Conservation (phyloP, 1,140 invertebrate genomes). For the Drosophila pruinosa region DNA sequence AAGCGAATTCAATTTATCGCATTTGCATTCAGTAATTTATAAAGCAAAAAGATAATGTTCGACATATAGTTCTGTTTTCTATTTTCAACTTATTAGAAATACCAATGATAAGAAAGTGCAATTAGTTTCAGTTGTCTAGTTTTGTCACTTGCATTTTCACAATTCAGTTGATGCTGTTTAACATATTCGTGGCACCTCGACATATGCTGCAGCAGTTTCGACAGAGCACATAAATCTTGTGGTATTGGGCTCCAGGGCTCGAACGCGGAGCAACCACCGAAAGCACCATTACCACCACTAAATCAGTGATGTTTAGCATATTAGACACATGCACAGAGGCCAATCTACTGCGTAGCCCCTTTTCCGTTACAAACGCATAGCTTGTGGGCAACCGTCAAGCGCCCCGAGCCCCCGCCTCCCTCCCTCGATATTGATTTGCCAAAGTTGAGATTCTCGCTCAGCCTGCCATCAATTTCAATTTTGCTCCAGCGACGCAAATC, state of each 20-base stretch:
- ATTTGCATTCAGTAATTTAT: too few species aligned
- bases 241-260: constrained; percentile 3
- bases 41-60: too few species aligned
- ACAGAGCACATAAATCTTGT: constrained; percentile 52
- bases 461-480: constrained; percentile 82
- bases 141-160: constrained; percentile 26
- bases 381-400: too few species aligned
- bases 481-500: constrained; percentile 67
- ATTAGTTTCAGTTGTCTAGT: not conserved
- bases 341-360: constrained; percentile 19
- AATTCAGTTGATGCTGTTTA: constrained; percentile 48
- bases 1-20: too few species aligned
- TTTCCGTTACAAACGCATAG: not conserved
- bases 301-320: constrained; percentile 76
- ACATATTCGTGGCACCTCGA: constrained; percentile 22
- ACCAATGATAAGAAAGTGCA: not conserved
- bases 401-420: too few species aligned
- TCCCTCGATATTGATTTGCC: constrained; percentile 63
- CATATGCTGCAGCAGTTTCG: constrained; percentile 36
- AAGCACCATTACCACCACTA: constrained; percentile 52
- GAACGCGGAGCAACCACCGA: not conserved
- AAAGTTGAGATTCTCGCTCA: constrained; percentile 44
- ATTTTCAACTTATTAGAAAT: too few species aligned
- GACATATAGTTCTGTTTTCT: not conserved
- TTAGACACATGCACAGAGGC: constrained; percentile 67